Base-by-base conservation (phyloP, 2,888 invertebrate genomes). In the Diogma glabrata region DNA sequence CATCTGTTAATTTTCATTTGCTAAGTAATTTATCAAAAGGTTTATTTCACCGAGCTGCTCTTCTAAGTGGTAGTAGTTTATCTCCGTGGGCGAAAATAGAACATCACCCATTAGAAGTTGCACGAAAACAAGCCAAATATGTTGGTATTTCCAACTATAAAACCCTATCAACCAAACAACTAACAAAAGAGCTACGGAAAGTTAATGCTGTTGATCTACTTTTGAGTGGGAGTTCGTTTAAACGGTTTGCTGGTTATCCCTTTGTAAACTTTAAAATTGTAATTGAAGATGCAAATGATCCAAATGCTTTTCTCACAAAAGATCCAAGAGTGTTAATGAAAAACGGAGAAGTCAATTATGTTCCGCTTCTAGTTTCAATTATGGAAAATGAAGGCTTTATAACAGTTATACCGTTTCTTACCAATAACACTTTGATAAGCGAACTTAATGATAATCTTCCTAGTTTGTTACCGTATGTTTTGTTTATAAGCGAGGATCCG, bases 361-460 rank as follows among this genome's bases (percentile, higher is more conserved):
- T 76, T 3, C 75, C 77, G 1, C 72, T 71, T 67, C 67, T 77
- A 56, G 60, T 70, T 9, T 75, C 76, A 4, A 61, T 67, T 2
- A 71, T 71, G 4, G 64, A 70, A 2, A 62, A 69, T 6, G 77
- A 77, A 59, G 77, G 76, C 19, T 59, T 66, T 22, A 55, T 73
- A 26, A 61, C 66, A 57, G 64, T 65, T 36, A 61, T 62, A 10
- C 4, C 36, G n/a, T 33, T 46, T 10, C 20, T 51, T 6, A 38
- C 16, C 10, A 47, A 51, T 36, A n/a, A n/a, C n/a, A n/a, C n/a
- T n/a, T n/a, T n/a, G n/a, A n/a, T n/a, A n/a, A n/a, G n/a, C n/a
- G n/a, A n/a, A n/a, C n/a, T n/a, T n/a, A n/a, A n/a, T n/a, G n/a
- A n/a, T n/a, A n/a, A n/a, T n/a, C n/a, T n/a, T n/a, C n/a, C n/a